A percentile compares a stretch with the other conserved stretches of the same genome.
Evolutionary conservation across 2,113 vertebrate species (phyloP).

Genomic region (Euleptes europaea): DNA sequence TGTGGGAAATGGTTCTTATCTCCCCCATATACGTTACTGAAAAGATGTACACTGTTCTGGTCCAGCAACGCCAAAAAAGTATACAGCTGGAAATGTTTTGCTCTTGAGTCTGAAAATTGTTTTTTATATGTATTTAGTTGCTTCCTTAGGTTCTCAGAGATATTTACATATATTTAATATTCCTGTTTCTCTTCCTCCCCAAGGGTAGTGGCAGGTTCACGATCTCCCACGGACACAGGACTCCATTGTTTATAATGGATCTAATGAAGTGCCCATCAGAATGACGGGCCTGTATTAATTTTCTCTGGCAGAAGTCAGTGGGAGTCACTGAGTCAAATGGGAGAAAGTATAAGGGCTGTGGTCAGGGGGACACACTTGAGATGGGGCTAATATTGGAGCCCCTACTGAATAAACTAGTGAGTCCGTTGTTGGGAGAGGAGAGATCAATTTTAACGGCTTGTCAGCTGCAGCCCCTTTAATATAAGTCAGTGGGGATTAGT

Average conservation of each 20-base stretch:
- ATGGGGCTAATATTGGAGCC: background rate
- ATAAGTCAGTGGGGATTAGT: background rate
- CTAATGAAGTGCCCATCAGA: background rate
- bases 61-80: background rate
- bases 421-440: background rate
- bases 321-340: background rate
- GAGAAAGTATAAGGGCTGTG: background rate
- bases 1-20: background rate
- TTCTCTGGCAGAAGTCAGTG: background rate
- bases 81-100: background rate
- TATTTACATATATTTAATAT: background rate
- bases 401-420: background rate
- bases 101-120: background rate
- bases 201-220: background rate
- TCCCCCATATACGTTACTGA: background rate
- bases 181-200: background rate
- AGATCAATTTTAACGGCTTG: background rate
- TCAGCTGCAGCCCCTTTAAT: background rate
- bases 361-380: background rate
- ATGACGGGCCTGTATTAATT: background rate
- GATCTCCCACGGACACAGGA: background rate
- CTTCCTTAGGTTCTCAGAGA: background rate
- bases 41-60: background rate
- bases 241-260: background rate
- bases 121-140: background rate